phyloP scores from a whole-genome alignment of 2,888 invertebrate species.

The Platycheirus rosarum region DNA sequence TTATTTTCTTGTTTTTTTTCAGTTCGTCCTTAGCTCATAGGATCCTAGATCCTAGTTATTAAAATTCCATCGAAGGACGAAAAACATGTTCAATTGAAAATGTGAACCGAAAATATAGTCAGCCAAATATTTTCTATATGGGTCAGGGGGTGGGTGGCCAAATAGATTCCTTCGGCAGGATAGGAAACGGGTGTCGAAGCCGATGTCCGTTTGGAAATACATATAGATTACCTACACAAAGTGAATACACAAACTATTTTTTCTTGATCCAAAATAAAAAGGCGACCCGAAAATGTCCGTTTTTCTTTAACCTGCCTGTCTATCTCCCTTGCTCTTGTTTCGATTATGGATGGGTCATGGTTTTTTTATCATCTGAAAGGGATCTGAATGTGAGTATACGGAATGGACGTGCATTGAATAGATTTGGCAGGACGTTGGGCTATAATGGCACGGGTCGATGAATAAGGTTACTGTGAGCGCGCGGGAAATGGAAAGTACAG shows the following conservation, averaged over 20 bases:
- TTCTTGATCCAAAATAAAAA: conserved; percentile 16
- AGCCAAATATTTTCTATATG: conserved; percentile 32
- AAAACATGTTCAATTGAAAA: conserved; percentile 70
- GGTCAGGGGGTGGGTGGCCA: conserved; percentile 36
- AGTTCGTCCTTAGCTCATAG: conserved; percentile 22
- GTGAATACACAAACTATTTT: conserved; percentile 56
- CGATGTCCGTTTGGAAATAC: neutral
- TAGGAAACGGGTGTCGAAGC: neutral
- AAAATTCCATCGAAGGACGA: conserved; percentile 72
- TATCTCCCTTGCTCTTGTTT: too few species aligned
- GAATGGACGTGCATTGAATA: conserved; percentile 69
- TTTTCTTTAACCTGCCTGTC: conserved; percentile 34
- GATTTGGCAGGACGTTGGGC: conserved; percentile 33
- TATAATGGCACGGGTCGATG: conserved; percentile 14
- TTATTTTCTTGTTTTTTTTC: conserved; percentile 17
- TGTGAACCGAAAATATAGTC: conserved; percentile 45
- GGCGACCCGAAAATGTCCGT: conserved; percentile 59
- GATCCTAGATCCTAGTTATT: conserved; percentile 68
- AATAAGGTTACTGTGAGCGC: conserved; percentile 60
- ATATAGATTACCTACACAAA: conserved; percentile 4
- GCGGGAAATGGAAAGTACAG: conserved; percentile 63
- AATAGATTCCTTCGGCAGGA: conserved; percentile 17
- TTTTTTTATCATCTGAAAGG: conserved; percentile 30
- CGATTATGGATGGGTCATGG: conserved; percentile 34
- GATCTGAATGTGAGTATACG: conserved; percentile 48